Conservation (phyloP, 2,888 invertebrate species). For the Ophion obscuratus region DNA sequence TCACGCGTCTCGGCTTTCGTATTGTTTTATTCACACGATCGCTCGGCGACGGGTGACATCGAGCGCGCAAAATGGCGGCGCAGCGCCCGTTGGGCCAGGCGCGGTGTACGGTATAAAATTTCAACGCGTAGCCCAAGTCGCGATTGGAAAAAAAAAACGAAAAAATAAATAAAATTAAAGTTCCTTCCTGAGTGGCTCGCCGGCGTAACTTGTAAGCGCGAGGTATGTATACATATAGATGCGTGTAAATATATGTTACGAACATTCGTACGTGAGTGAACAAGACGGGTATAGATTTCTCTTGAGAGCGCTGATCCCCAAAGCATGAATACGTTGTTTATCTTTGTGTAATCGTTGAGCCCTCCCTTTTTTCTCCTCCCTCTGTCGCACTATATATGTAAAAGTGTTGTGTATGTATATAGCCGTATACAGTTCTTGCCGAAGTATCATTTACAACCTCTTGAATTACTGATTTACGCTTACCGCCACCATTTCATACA, state of each 20-base stretch:
- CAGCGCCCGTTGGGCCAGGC: constrained; percentile 72
- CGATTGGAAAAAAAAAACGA: neutral
- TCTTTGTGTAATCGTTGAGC: constrained; percentile 67
- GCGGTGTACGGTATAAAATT: constrained; percentile 70
- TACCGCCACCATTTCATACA: constrained; percentile 70
- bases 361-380: constrained; percentile 10
- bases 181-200: neutral
- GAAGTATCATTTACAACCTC: constrained; percentile 75
- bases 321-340: constrained; percentile 63
- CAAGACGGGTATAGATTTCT: constrained; percentile 61
- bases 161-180: constrained; percentile 40
- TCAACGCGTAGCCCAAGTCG: constrained; percentile 62
- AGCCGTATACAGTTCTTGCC: constrained; percentile 70
- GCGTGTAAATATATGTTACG: constrained; percentile 18
- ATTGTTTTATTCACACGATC: constrained; percentile 53
- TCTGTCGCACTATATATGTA: constrained; percentile 13
- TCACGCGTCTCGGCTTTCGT: constrained; percentile 15
- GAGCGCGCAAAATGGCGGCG: constrained; percentile 68
- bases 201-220: constrained; percentile 6
- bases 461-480: constrained; percentile 77
- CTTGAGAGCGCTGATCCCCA: constrained; percentile 59
- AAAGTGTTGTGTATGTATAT: constrained; percentile 56
- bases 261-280: neutral
- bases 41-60: constrained; percentile 66
- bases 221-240: constrained; percentile 26